Base-by-base conservation (phyloP, 2,888 invertebrate genomes). In the Eucera pruinosa region DNA sequence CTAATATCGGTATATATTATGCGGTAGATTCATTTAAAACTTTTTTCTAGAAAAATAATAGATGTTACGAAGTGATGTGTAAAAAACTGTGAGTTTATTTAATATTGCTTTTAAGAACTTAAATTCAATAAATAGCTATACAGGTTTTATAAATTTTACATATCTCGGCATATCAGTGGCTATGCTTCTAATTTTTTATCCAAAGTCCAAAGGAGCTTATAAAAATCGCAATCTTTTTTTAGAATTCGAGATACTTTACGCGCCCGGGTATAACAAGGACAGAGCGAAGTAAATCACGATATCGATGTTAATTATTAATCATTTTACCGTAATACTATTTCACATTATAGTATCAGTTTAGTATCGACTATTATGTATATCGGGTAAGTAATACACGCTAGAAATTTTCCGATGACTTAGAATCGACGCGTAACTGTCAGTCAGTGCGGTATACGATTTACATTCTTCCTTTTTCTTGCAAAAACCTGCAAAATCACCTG, bases 341-440 rank as follows among this genome's bases (percentile, higher is more conserved):
- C n/a, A n/a, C n/a, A 50, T 61, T 81, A 70, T 66, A 82, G 71
- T 72, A 80, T 80, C 48, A 47, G 61, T 78, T 80, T 50, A 47
- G 61, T 78, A 82, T 78, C 50, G 48, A 68, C 67, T 81, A 71
- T 55, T 70, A 54, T 82, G 68, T 70, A 75, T 79, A 60, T 79
- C 36, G 65, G 78, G 48, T 81, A 83, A 83, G 77, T 72, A 68
- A 75, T 82, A 72, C 80, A 84, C n/a, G n/a, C 64, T 81, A 76
- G 83, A 76, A 76, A 69, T 84, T 84, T 71, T 83, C 68, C 72
- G 61, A 62, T 67, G 78, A 81, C 75, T 85, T 85, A 83, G 80
- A 87, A 87, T 87, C 82, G 87, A 88, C 86, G 86, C 80, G 80
- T 86, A 86, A 86, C 84, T 88, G 85, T 90, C 87, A 88, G 87